Conservation (phyloP, 2,113 vertebrate genomes). For the Limnothrissa miodon region DNA sequence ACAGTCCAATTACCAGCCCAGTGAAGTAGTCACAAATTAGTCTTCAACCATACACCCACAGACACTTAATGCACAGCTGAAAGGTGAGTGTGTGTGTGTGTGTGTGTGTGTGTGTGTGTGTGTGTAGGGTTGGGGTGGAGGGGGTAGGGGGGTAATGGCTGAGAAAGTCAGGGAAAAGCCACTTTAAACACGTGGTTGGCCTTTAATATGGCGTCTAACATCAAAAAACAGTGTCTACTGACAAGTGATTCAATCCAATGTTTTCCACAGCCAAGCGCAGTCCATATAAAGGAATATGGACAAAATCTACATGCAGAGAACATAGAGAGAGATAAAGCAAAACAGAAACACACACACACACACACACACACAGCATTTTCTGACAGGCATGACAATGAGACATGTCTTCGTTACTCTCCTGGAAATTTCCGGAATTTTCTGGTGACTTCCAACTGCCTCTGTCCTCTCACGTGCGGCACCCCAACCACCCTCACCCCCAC, state of each 20-base stretch:
- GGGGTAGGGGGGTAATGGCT: slow-evolving; percentile 20
- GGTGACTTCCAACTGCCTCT: slow-evolving; percentile 5
- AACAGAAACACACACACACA: background rate
- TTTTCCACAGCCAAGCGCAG: slow-evolving; percentile 22
- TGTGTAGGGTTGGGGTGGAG: no score
- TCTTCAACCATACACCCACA: slow-evolving; percentile 50
- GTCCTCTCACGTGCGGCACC: slow-evolving; percentile 30
- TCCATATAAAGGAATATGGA: background rate
- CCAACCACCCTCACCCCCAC: no score
- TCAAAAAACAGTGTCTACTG: slow-evolving; percentile 30
- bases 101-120: no score
- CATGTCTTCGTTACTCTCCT: slow-evolving; percentile 11
- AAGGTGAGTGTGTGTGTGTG: slow-evolving; percentile 43
- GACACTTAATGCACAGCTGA: slow-evolving; percentile 53
- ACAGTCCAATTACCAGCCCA: slow-evolving; percentile 66
- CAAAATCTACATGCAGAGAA: background rate
- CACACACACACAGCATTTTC: background rate
- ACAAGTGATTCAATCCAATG: slow-evolving; percentile 26
- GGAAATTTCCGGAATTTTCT: slow-evolving; percentile 4
- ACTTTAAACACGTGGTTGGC: slow-evolving; percentile 29
- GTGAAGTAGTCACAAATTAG: slow-evolving; percentile 58
- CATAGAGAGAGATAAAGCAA: background rate
- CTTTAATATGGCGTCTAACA: slow-evolving; percentile 18
- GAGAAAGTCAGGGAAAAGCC: slow-evolving; percentile 29
- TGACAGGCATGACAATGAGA: background rate